Evolutionary conservation across 1,140 invertebrate genomes (phyloP).

Genomic region (Drosophila melanogaster): Release_6_plus_ISO1_MT NT_037436.4:11362501-11363000

Average conservation of each 20-base stretch:
- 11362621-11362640: conserved; percentile 76
- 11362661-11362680: conserved; percentile 78
- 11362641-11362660: conserved; percentile 82
- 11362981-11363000: conserved; percentile 78
- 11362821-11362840: conserved; percentile 52
- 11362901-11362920: conserved; percentile 79
- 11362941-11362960: conserved; percentile 75
- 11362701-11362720: conserved; percentile 45
- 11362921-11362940: conserved; percentile 79
- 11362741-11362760: conserved; percentile 42
- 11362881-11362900: conserved; percentile 79
- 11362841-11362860: conserved; percentile 49
- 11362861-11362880: conserved; percentile 70
- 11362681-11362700: conserved; percentile 65
- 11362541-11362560: background rate
- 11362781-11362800: conserved; percentile 74
- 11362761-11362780: conserved; percentile 67
- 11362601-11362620: conserved; percentile 75
- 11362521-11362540: background rate
- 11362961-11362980: conserved; percentile 81
- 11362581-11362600: conserved; percentile 30
- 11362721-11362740: conserved; percentile 45
- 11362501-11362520: background rate
- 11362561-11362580: background rate
- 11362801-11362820: conserved; percentile 42